Evolutionary conservation across 2,888 invertebrate genomes (phyloP).

Genomic region (Eurois occulta): DNA sequence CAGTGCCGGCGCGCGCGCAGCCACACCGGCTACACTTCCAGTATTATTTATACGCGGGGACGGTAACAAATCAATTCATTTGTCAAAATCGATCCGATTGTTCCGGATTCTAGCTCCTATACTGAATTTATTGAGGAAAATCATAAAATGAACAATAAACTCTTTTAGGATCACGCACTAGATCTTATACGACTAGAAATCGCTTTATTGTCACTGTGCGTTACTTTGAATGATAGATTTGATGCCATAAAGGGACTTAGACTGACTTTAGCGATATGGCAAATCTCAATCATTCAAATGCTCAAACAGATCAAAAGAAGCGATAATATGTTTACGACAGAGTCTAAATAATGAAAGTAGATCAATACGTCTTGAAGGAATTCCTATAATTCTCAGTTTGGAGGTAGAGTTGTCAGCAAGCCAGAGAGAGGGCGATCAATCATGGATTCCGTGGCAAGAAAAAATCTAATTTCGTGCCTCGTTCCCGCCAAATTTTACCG

Average conservation of each 20-base stretch:
- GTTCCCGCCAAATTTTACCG: slow-evolving; percentile 78
- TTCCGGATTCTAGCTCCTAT: slow-evolving; percentile 61
- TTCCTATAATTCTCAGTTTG: slow-evolving; percentile 67
- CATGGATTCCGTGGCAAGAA: slow-evolving; percentile 74
- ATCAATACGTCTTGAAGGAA: slow-evolving; percentile 70
- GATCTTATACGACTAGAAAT: slow-evolving; percentile 18
- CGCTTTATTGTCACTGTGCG: slow-evolving; percentile 1
- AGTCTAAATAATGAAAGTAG: slow-evolving; percentile 62
- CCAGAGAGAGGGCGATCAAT: slow-evolving; percentile 75
- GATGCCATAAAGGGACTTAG: slow-evolving; percentile 10
- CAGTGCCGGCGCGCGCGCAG: slow-evolving; percentile 84
- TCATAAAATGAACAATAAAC: slow-evolving; percentile 42
- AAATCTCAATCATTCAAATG: slow-evolving; percentile 43
- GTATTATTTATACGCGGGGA: slow-evolving; percentile 85
- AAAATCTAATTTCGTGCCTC: slow-evolving; percentile 79
- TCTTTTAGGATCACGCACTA: slow-evolving; percentile 32
- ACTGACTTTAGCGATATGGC: slow-evolving; percentile 27
- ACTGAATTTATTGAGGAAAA: slow-evolving; percentile 61
- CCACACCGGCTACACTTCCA: slow-evolving; percentile 76
- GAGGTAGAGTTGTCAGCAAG: slow-evolving; percentile 68
- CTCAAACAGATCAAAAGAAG: slow-evolving; percentile 67
- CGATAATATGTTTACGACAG: slow-evolving; percentile 33
- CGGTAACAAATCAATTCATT: slow-evolving; percentile 79
- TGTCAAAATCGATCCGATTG: slow-evolving; percentile 76
- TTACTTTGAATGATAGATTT: slow-evolving; percentile 25